Conservation (phyloP, 2,797 vertebrate genomes). For the Erethizon dorsatum region DNA sequence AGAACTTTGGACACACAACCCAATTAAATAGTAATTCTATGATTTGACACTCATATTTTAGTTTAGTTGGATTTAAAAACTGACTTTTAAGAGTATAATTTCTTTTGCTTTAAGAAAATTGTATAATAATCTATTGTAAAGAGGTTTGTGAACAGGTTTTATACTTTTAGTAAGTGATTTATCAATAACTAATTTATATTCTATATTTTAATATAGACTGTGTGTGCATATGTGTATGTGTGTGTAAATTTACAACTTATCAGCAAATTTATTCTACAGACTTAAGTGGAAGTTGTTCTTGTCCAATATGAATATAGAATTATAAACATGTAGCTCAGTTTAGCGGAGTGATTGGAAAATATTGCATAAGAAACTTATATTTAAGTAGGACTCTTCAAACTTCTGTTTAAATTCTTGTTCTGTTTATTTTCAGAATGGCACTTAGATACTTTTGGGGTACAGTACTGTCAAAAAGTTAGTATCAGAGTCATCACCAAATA, state of each 20-base stretch:
- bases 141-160: background rate
- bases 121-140: background rate
- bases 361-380: background rate
- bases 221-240: background rate
- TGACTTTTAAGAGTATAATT: conserved; percentile 15
- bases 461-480: background rate
- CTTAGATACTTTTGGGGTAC: background rate
- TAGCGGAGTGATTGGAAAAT: background rate
- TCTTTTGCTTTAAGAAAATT: background rate
- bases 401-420: background rate
- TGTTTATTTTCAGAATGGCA: background rate
- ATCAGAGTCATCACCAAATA: background rate
- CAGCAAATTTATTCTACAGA: background rate
- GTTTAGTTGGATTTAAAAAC: background rate
- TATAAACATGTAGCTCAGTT: background rate
- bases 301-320: background rate
- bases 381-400: background rate
- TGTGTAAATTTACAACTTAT: background rate
- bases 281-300: background rate
- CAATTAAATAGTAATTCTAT: background rate
- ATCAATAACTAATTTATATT: background rate
- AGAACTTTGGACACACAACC: background rate
- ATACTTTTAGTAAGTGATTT: background rate
- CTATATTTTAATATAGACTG: background rate
- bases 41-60: background rate